These are phyloP conservation scores for Lepeophtheirus nordmannii DNA, from an alignment of 2,888 invertebrate species.

Conservation along the genomic window DNA sequence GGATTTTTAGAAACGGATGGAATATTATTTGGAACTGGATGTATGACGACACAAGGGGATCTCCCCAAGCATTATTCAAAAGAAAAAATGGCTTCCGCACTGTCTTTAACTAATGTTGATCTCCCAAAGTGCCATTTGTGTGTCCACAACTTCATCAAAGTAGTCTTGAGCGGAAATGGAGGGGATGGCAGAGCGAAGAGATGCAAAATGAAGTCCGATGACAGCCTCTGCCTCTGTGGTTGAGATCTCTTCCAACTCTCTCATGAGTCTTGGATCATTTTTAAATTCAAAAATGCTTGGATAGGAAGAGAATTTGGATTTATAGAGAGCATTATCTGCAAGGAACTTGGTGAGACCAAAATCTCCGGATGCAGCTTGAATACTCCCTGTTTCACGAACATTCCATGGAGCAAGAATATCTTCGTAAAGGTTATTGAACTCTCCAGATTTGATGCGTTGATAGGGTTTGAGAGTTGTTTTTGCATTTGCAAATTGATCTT, in stretches of 20 bases:
- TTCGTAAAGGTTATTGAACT: constrained; percentile 1
- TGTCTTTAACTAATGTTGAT: constrained; percentile 12
- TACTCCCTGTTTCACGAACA: constrained; percentile 5
- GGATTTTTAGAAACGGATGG: no score
- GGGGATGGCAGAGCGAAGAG: not conserved
- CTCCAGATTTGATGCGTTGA: not conserved
- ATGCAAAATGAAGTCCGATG: constrained; percentile 14
- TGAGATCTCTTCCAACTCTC: not conserved
- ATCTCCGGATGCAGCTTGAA: constrained; percentile 6
- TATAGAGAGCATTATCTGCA: not conserved
- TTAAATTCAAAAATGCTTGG: constrained; percentile 20
- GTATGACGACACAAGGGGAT: no score
- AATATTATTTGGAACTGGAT: no score
- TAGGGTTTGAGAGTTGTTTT: not conserved
- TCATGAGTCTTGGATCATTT: not conserved
- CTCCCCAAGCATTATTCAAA: no score
- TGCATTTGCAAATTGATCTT: not conserved
- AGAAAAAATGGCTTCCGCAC: no score
- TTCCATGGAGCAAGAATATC: constrained; percentile 18
- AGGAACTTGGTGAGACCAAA: not conserved
- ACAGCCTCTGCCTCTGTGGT: constrained; percentile 5
- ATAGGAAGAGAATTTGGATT: constrained; percentile 12
- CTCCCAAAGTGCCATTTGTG: constrained; percentile 19
- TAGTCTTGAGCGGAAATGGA: constrained; percentile 7
- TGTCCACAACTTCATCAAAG: constrained; percentile 18